Conservation (phyloP, 2,888 invertebrate species). For the Pharmacophagus antenor region DNA sequence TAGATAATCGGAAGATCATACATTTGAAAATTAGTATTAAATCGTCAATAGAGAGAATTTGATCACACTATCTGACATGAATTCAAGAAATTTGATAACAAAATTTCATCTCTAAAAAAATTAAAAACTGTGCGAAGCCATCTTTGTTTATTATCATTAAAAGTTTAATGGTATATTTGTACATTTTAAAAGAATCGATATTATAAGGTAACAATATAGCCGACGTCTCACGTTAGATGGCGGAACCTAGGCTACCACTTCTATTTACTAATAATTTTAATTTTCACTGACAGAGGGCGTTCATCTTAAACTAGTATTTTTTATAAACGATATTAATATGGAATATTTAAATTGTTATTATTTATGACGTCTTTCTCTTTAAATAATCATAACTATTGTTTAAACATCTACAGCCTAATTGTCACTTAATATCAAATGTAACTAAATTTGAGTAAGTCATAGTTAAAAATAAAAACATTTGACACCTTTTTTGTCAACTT, state of each 20-base stretch:
- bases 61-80: too few relatives aligned
- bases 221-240: conserved; percentile 15
- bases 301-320: background rate
- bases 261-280: background rate
- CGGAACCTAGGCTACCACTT: background rate
- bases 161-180: background rate
- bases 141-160: background rate
- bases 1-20: too few relatives aligned
- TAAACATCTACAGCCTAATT: too few relatives aligned
- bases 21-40: background rate
- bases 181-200: background rate
- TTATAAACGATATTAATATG: background rate
- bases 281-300: background rate
- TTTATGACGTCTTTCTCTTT: too few relatives aligned
- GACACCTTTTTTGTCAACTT: too few relatives aligned
- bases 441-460: too few relatives aligned
- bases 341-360: too few relatives aligned
- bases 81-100: too few relatives aligned
- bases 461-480: too few relatives aligned
- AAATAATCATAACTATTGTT: too few relatives aligned
- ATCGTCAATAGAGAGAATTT: background rate
- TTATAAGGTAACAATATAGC: background rate
- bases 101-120: too few relatives aligned
- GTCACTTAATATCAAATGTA: too few relatives aligned
- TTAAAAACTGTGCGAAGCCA: background rate